Base-by-base conservation (phyloP, 2,888 invertebrate species). In the Cerceris rybyensis region DNA sequence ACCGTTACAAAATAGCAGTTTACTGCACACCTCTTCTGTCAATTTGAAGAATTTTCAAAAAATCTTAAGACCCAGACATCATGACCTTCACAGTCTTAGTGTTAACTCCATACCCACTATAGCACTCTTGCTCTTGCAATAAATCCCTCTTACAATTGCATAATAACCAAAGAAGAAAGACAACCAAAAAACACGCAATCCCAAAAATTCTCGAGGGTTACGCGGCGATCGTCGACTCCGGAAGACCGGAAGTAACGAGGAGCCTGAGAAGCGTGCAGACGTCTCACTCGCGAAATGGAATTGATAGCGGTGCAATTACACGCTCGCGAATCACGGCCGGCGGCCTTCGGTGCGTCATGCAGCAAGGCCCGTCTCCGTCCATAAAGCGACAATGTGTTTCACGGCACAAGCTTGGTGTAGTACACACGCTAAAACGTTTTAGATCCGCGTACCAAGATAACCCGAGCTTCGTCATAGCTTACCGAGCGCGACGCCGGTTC, bases 381-480 rank as follows among this genome's bases (percentile, higher is more conserved):
- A 81, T 84, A 79, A 84, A 84, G 83, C 83, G 84, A 86, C 78
- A 84, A 84, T 85, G 82, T 84, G 85, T 78, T 61, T 78, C 65
- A 70, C 42, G 73, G 68, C 65, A 64, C 70, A 74, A 83, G 81
- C 80, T 71, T 80, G 82, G 81, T 70, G 60, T 28, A 28, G 28
- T 28, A 71, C 84, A 88, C 88, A 88, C 88, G 90, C 63, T 89
- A 89, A 91, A 90, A 90, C 89, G 89, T 90, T 90, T 28, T 89
- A 91, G 91, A 91, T 91, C 88, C 87, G 84, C 86, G 85, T 84
- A 82, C 80, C 66, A 80, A 91, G 91, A 91, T 91, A 91, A 88
- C 85, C 87, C 90, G 90, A 91, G 91, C 91, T 91, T 90, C 91
- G 91, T 91, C 91, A 90, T 89, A 91, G 91, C 88, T 91, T 90